Evolutionary conservation across 2,888 invertebrate genomes (phyloP), one percentile per base, ranked within the genome.

Genomic region (Magallana nippona): DNA sequence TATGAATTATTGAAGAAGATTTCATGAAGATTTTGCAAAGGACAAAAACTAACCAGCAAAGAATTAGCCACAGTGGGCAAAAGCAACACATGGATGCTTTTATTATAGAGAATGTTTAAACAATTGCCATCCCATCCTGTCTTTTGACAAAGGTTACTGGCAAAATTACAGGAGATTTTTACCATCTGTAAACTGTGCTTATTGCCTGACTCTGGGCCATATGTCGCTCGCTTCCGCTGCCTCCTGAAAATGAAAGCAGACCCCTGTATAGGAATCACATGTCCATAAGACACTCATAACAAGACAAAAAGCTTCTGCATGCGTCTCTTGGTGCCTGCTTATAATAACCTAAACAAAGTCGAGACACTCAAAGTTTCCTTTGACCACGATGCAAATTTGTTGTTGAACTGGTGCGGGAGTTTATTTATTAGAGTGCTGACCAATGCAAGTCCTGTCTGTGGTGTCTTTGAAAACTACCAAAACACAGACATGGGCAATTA

Each of bases 191-290:
- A 71, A 71, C 71, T 71, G 71, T 71, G 71, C 22, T 71, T 71
- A 71, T 32, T 27, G 32, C 71, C 71, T 32, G 10, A 71, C 71
- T 82, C 55, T 27, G 78, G 78, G 78, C 84, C 84, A 84, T 84
- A 84, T 84, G 84, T 78, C 78, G 56, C 60, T 71, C 15, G 58
- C 55, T 78, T 78, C 84, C 81, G n/a, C 80, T 58, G 60, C 78
- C 57, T 78, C 62, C 78, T 81, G 78, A 81, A n/a, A 62, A 55
- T 81, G 60, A 63, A 78, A 77, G 84, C 84, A 84, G 63, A 55
- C 79, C 27, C 32, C 82, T 83, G 81, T 85, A 85, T 85, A 85
- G 83, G 83, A 85, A 83, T 83, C 85, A 85, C 78, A 85, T 85
- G 83, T 85, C 84, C 84, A 78, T 80, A 81, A 56, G 60, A 71